Evolutionary conservation across 1,140 invertebrate genomes (phyloP).

Genomic region (Drosophila malerkotliana): DNA sequence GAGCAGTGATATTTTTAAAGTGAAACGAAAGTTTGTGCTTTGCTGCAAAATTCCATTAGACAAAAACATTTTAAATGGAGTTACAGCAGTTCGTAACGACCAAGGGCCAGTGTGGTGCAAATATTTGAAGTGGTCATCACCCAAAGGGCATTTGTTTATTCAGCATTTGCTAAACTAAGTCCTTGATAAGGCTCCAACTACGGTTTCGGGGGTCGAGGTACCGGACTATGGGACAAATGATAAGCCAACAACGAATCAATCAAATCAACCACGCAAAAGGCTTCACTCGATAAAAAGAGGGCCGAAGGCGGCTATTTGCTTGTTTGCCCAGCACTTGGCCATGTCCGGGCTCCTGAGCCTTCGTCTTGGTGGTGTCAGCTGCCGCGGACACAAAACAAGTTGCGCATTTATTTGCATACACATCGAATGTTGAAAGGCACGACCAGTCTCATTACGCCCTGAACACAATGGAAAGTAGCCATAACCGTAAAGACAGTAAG

Average conservation of each 20-base stretch:
- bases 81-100: not conserved
- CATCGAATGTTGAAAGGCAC: slow-evolving; percentile 70
- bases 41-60: slow-evolving; percentile 17
- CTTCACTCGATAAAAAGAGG: slow-evolving; percentile 16
- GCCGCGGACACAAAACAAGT: slow-evolving; percentile 48
- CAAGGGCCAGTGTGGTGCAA: not conserved
- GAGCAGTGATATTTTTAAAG: slow-evolving; percentile 20
- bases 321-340: slow-evolving; percentile 50
- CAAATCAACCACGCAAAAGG: slow-evolving; percentile 50
- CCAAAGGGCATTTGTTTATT: slow-evolving; percentile 15
- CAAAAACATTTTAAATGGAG: slow-evolving; percentile 8
- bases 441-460: slow-evolving; percentile 52
- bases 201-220: not conserved
- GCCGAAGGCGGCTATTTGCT: slow-evolving; percentile 16
- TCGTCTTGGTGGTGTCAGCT: slow-evolving; percentile 43
- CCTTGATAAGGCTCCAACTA: slow-evolving; percentile 1
- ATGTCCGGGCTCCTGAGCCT: slow-evolving; percentile 18
- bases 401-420: slow-evolving; percentile 67
- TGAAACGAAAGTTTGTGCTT: slow-evolving; percentile 13
- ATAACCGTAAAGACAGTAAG: slow-evolving; percentile 70
- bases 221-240: slow-evolving; percentile 46
- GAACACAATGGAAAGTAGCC: slow-evolving; percentile 28
- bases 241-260: slow-evolving; percentile 72
- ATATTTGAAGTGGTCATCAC: not conserved
- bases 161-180: slow-evolving; percentile 14